These are phyloP conservation scores for Phenganax marumi DNA, from an alignment of 92 coral and sea anemone genomes.

Conservation along the genomic window DNA sequence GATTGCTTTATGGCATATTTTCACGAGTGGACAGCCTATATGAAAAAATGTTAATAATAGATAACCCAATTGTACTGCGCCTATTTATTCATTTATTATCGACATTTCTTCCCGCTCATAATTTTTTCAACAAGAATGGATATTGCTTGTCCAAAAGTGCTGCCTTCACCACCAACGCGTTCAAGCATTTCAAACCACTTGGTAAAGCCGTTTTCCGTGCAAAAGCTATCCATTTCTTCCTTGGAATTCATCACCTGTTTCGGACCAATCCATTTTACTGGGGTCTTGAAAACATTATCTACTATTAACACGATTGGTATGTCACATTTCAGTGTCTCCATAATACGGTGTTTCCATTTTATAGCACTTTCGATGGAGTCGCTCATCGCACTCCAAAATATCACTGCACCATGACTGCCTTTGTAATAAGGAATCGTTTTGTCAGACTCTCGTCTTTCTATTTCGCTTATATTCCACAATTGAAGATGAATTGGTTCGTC, in stretches of 20 bases:
- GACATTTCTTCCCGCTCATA: not conserved
- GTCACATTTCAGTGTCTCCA: slow-evolving; percentile 6
- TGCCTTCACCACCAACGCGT: slow-evolving; percentile 64
- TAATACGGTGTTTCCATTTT: slow-evolving; percentile 54
- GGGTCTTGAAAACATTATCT: slow-evolving; percentile 58
- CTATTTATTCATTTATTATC: no score
- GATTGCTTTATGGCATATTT: no score
- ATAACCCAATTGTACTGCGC: no score
- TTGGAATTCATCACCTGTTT: slow-evolving; percentile 53
- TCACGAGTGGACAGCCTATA: no score
- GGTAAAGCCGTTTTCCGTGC: slow-evolving; percentile 56
- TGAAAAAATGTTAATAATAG: no score
- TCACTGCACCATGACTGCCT: slow-evolving; percentile 59
- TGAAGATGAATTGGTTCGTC: slow-evolving; percentile 38
- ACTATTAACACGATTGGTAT: slow-evolving; percentile 64
- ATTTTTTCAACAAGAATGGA: slow-evolving; percentile 49
- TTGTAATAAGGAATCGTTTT: slow-evolving; percentile 34
- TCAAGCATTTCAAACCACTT: slow-evolving; percentile 67
- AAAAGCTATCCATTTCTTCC: slow-evolving; percentile 63
- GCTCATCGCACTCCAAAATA: slow-evolving; percentile 72
- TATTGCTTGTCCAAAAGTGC: slow-evolving; percentile 70
- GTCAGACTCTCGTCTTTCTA: slow-evolving; percentile 41
- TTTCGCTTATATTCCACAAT: slow-evolving; percentile 70
- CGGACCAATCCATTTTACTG: slow-evolving; percentile 62
- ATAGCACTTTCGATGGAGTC: slow-evolving; percentile 59